A percentile compares a stretch with the other conserved stretches of the same genome.
Conservation (phyloP, 2,888 invertebrate species). For the Leptopilina drosophilae region DNA sequence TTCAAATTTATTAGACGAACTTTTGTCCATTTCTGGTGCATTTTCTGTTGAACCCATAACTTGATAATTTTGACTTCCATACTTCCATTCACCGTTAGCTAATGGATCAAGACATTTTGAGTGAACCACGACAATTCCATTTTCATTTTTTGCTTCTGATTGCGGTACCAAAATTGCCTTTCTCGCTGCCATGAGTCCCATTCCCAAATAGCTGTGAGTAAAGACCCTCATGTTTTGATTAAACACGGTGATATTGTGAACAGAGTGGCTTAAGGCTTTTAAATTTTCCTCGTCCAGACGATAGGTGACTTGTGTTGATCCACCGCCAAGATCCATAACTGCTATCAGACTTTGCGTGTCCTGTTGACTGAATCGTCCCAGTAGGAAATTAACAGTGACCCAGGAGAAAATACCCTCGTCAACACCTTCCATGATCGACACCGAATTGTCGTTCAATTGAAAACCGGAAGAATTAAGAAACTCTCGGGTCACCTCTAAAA, state of each 20-base stretch:
- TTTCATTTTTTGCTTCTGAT: constrained; percentile 47
- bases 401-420: constrained; percentile 98
- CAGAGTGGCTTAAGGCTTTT: constrained; percentile 77
- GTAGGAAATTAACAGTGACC: constrained; percentile 96
- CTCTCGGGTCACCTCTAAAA: constrained; percentile 85
- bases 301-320: constrained; percentile 84
- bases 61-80: constrained; percentile 86
- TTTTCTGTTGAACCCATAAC: constrained; percentile 79
- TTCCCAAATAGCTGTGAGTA: constrained; percentile 92
- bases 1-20: constrained; percentile 82
- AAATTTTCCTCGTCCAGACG: constrained; percentile 76
- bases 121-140: constrained; percentile 78
- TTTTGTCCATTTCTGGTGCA: constrained; percentile 75
- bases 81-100: constrained; percentile 85
- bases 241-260: constrained; percentile 81
- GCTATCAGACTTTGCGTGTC: constrained; percentile 84
- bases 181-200: constrained; percentile 95
- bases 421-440: constrained; percentile 95
- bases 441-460: constrained; percentile 84
- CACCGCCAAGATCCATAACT: constrained; percentile 96
- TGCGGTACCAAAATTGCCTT: constrained; percentile 83
- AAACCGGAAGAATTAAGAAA: constrained; percentile 87
- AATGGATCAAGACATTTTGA: constrained; percentile 89
- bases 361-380: constrained; percentile 80
- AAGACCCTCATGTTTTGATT: constrained; percentile 82